Percentiles rank a stretch among this genome's conserved stretches.
phyloP scores from a whole-genome alignment of 2,113 vertebrate species.

The Tachysurus fulvidraco region DNA sequence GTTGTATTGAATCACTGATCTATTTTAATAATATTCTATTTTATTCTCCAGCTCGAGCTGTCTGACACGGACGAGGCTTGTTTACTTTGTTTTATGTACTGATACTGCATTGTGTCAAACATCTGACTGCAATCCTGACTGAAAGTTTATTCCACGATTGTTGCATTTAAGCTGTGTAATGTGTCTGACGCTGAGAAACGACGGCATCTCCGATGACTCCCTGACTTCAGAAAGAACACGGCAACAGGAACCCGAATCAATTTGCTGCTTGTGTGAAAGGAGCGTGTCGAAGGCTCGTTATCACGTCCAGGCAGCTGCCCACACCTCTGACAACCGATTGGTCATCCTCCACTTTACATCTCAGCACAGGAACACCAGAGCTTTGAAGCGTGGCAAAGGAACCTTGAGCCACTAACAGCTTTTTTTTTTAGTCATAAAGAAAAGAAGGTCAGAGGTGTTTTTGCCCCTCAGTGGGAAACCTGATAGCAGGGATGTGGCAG shows the following conservation, averaged over 20 bases:
- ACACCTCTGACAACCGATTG: slow-evolving; percentile 13
- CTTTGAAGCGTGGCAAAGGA: not conserved
- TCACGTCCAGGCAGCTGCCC: slow-evolving; percentile 18
- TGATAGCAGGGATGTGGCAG: not conserved
- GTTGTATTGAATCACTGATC: too few species aligned
- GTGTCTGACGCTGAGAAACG: not conserved
- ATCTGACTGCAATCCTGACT: not conserved
- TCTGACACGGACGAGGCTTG: too few species aligned
- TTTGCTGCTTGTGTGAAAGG: not conserved
- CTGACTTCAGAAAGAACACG: not conserved
- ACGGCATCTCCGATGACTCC: not conserved
- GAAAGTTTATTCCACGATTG: not conserved
- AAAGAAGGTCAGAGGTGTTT: not conserved
- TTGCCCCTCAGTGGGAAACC: not conserved
- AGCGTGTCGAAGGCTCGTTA: slow-evolving; percentile 4
- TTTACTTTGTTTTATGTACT: too few species aligned
- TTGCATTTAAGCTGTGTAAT: not conserved
- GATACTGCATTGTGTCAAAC: not conserved
- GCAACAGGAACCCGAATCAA: slow-evolving; percentile 5
- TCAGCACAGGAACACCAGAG: not conserved
- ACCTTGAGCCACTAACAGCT: not conserved
- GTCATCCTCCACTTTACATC: slow-evolving; percentile 19
- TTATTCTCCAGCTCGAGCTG: too few species aligned
- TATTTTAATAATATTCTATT: too few species aligned
- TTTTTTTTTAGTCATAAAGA: not conserved